Evolutionary conservation across 2,797 vertebrate species (phyloP).

Genomic region (Ceryle rudis): DNA sequence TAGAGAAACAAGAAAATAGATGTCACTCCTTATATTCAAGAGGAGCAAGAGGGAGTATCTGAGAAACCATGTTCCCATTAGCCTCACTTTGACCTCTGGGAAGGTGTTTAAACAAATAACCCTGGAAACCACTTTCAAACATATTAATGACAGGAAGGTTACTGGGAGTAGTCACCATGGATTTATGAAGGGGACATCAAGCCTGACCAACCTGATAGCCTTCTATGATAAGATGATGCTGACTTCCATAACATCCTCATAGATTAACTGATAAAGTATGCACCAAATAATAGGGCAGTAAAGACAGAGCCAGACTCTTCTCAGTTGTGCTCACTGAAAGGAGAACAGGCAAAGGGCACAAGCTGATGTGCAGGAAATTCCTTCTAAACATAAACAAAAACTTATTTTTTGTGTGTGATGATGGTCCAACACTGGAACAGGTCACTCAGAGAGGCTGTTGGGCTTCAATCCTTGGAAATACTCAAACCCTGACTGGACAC

Average conservation of each 20-base stretch:
- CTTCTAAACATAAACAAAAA: neutral
- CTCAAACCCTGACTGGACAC: neutral
- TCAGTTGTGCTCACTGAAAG: neutral
- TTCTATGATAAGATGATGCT: neutral
- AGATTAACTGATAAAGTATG: neutral
- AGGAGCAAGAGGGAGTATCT: neutral
- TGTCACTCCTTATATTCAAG: neutral
- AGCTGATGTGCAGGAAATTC: neutral
- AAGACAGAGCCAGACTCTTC: neutral
- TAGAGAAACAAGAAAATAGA: neutral
- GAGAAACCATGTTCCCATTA: neutral
- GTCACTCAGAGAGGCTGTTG: neutral
- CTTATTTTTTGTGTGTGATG: no score
- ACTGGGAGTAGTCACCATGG: neutral
- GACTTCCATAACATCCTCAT: neutral
- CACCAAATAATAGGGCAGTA: neutral
- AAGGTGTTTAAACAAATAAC: neutral
- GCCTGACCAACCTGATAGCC: neutral
- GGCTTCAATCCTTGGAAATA: neutral
- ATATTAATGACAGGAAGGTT: neutral
- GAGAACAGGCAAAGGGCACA: neutral
- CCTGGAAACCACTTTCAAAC: neutral
- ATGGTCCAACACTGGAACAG: neutral
- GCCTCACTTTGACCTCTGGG: neutral
- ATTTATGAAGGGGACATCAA: neutral